Base-by-base conservation (phyloP, 2,888 invertebrate species). In the Stenodema calcarata region DNA sequence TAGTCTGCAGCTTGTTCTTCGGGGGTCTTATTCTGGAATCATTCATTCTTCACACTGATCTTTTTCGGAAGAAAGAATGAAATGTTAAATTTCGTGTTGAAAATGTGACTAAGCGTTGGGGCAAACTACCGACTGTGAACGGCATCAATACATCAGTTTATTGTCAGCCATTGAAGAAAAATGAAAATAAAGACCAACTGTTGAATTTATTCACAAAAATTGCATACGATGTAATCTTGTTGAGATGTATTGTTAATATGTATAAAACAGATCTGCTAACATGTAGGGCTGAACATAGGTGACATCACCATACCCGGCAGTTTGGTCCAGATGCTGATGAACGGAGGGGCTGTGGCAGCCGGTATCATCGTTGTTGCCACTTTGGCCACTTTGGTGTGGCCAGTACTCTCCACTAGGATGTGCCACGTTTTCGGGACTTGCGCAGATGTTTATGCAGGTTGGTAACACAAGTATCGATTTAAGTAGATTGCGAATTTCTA, bases 371-470 rank as follows among this genome's bases (percentile, higher is more conserved):
- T 89, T 0, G 87, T 90, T 27, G 88, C 89, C 7, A 88, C 89
- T 7, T 79, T 90, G 12, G 88, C 88, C 1, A 87, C 89, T 23
- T 81, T 90, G 81, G 78, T 90, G 35, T 87, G 89, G 81, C 90
- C 89, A 9, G 41, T 89, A 47, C 89, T 90, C 78, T 89, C 90
- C 28, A 35, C 16, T 7, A 88, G 88, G 76, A 75, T 89, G 27
- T 90, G 90, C 88, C 87, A 89, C 28, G 73, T 90, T n/a, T 87
- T 90, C 69, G 89, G 89, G 69, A 89, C 88, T 50, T 90, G 90
- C 82, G 89, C 89, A 50, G 76, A 70, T 62, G 73, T 75, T 30
- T 88, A 88, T 47, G 86, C 87, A 86, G 88, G 88, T 88, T 80
- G 1, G 85, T 69, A 50, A 0, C n/a, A 14, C 50, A 50, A 16